Conservation (phyloP, 1,140 invertebrate species). For the Hylyphantes graminicola region DNA sequence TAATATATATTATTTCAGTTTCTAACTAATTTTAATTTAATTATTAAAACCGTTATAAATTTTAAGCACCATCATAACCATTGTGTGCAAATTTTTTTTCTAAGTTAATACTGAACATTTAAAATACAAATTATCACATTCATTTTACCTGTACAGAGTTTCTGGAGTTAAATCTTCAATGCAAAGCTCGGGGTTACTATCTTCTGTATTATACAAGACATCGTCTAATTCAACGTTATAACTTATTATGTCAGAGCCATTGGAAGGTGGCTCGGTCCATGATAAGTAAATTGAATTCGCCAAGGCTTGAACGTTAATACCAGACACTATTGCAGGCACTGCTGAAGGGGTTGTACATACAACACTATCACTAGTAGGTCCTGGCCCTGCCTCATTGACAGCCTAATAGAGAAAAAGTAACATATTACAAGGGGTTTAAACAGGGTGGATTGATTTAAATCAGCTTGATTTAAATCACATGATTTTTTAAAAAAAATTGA, state of each 20-base stretch:
- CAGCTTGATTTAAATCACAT: no score
- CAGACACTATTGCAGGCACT: conserved; percentile 76
- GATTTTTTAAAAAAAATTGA: no score
- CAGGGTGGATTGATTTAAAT: neutral
- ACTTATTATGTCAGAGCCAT: conserved; percentile 79
- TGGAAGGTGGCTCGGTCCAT: conserved; percentile 78
- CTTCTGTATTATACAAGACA: conserved; percentile 63
- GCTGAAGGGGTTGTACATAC: conserved; percentile 79
- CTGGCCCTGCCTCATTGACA: conserved; percentile 79
- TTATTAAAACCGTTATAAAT: no score
- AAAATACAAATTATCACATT: no score
- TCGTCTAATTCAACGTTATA: conserved; percentile 83
- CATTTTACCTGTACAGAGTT: conserved; percentile 70
- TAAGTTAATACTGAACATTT: no score
- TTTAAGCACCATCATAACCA: no score
- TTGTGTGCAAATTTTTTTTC: no score
- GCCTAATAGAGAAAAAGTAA: conserved; percentile 68
- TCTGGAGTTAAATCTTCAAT: conserved; percentile 72
- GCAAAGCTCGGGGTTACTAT: conserved; percentile 67
- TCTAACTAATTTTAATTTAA: no score
- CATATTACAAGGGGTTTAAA: neutral
- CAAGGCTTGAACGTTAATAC: conserved; percentile 72
- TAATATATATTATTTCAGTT: no score
- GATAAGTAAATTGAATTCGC: conserved; percentile 76
- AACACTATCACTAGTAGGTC: conserved; percentile 76